A percentile compares a stretch with the other conserved stretches of the same genome.
phyloP scores from a whole-genome alignment of 2,113 vertebrate genomes.

The Chaetodon auriga region DNA sequence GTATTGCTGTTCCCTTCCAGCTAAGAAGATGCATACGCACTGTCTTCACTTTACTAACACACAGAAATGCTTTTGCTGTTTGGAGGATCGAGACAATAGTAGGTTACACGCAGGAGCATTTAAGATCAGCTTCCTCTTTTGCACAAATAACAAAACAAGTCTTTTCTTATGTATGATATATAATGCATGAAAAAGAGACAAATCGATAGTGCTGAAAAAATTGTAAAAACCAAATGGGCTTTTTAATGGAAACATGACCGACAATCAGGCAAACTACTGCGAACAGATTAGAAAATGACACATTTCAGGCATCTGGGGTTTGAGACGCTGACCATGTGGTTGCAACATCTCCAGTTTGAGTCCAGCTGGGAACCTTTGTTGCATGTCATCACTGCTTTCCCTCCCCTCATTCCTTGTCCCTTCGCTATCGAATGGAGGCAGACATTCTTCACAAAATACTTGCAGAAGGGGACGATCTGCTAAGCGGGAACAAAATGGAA shows the following conservation, averaged over 20 bases:
- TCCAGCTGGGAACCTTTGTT: background rate
- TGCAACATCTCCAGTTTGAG: no score
- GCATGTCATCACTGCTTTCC: background rate
- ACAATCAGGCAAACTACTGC: constrained; percentile 2
- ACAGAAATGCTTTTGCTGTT: constrained; percentile 6
- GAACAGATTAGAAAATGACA: constrained; percentile 1
- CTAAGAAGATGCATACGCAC: background rate
- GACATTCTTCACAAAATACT: background rate
- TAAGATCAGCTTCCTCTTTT: background rate
- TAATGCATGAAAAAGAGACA: background rate
- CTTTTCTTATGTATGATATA: background rate
- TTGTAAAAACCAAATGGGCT: background rate
- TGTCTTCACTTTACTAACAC: background rate
- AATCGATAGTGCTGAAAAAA: background rate
- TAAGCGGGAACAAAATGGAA: no score
- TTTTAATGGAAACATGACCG: background rate
- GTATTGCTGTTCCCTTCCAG: constrained; percentile 41
- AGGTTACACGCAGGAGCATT: background rate
- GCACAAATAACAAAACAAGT: background rate
- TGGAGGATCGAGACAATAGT: background rate
- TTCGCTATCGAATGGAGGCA: background rate
- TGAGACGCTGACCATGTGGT: background rate
- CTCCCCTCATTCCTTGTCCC: background rate
- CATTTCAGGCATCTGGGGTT: background rate
- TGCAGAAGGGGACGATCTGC: background rate